Evolutionary conservation across 1,140 invertebrate genomes (phyloP).

Genomic region (Helicoverpa zea): DNA sequence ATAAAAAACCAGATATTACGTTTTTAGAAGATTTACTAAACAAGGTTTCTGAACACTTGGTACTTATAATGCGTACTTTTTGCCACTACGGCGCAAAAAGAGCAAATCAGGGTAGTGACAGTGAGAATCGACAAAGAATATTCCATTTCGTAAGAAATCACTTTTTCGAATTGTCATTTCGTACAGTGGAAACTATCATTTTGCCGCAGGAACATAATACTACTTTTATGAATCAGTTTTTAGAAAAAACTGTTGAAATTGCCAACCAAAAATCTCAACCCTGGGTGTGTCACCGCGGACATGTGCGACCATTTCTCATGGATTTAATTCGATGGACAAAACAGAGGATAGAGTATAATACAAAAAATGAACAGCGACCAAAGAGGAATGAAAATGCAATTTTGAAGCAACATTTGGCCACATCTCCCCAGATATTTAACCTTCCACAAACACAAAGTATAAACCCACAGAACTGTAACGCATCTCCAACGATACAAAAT

Average conservation of each 20-base stretch:
- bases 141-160: slow-evolving; percentile 39
- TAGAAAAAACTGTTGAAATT: slow-evolving; percentile 38
- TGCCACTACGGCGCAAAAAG: background rate
- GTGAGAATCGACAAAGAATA: background rate
- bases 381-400: background rate
- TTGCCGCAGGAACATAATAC: slow-evolving; percentile 45
- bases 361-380: background rate
- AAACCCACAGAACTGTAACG: background rate
- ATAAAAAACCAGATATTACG: background rate
- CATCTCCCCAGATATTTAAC: background rate
- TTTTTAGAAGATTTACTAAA: slow-evolving; percentile 32
- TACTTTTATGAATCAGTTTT: slow-evolving; percentile 43
- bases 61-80: slow-evolving; percentile 33
- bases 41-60: slow-evolving; percentile 38
- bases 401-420: slow-evolving; percentile 17
- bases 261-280: background rate
- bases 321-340: slow-evolving; percentile 50
- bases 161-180: slow-evolving; percentile 52
- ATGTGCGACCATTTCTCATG: slow-evolving; percentile 41
- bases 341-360: slow-evolving; percentile 11
- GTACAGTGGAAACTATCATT: slow-evolving; percentile 38
- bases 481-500: background rate
- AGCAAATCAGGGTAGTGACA: background rate
- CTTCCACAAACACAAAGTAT: background rate
- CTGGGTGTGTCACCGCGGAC: slow-evolving; percentile 8